phyloP scores from a whole-genome alignment of 2,113 vertebrate genomes.

The Eolophus roseicapilla region DNA sequence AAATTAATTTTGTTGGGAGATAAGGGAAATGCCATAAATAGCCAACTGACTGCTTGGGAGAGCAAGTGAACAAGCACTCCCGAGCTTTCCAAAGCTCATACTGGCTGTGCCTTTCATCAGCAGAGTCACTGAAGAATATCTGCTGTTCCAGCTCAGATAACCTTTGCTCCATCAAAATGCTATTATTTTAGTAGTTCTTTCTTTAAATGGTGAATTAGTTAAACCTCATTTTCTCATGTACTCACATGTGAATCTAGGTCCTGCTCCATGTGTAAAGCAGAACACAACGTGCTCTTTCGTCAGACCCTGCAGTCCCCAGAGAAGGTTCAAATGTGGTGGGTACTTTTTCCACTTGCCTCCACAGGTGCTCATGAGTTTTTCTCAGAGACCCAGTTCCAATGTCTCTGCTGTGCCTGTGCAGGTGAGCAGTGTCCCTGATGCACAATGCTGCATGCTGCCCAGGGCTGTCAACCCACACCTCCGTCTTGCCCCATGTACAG shows the following conservation, averaged over 20 bases:
- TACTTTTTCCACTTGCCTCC: not conserved
- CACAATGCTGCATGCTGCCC: no score
- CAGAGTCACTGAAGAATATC: not conserved
- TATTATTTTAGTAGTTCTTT: not conserved
- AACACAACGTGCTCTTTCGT: not conserved
- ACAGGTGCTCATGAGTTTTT: not conserved
- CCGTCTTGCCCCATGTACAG: fast-evolving
- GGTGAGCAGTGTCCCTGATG: not conserved
- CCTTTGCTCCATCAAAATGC: not conserved
- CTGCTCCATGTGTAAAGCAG: not conserved
- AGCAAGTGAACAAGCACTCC: not conserved
- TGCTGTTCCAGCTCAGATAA: not conserved
- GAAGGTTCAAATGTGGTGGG: fast-evolving
- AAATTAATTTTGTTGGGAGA: conserved; percentile 3
- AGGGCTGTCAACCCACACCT: not conserved
- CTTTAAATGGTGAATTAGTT: not conserved
- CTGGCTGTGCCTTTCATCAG: not conserved
- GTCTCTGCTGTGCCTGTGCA: not conserved
- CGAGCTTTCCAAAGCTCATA: not conserved
- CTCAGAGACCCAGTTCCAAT: not conserved
- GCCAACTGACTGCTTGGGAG: not conserved
- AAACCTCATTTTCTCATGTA: not conserved
- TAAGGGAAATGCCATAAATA: not conserved
- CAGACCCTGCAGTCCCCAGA: not conserved
- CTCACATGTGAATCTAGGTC: not conserved